These are phyloP conservation scores for Hemibagrus guttatus DNA, from an alignment of 2,797 vertebrate species.

Conservation along the genomic window DNA sequence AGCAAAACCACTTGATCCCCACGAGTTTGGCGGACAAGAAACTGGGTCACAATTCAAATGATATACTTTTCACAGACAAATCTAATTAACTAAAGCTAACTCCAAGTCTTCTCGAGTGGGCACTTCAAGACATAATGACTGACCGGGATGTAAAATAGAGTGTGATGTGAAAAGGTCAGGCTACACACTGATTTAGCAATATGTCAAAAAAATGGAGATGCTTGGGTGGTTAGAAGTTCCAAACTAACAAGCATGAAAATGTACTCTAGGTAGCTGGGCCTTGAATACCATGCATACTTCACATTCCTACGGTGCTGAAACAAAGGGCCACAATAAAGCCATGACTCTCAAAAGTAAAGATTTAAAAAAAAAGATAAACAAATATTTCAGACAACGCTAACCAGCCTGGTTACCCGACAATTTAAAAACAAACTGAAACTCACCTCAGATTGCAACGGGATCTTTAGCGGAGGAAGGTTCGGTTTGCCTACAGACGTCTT, in stretches of 20 bases:
- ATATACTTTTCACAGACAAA: neutral
- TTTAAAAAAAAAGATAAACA: neutral
- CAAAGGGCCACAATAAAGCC: neutral
- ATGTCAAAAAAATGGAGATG: neutral
- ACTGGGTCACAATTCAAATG: neutral
- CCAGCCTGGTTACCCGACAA: neutral
- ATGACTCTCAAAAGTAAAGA: no score
- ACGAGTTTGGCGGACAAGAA: neutral
- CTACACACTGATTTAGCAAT: neutral
- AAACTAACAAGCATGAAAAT: neutral
- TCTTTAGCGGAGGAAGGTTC: constrained; percentile 77
- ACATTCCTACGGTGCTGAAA: neutral
- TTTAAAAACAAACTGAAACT: constrained; percentile 56
- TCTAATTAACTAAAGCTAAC: neutral
- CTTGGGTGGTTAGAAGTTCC: neutral
- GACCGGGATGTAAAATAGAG: neutral
- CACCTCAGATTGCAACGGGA: constrained; percentile 82
- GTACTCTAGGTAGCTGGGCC: neutral
- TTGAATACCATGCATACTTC: neutral
- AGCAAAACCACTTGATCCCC: neutral
- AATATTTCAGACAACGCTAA: neutral
- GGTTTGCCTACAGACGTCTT: constrained; percentile 74
- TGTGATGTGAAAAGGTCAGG: neutral
- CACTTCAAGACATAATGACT: no score
- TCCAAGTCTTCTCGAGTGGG: neutral